Conservation (phyloP, 1,140 invertebrate species). For the Ips typographus region DNA sequence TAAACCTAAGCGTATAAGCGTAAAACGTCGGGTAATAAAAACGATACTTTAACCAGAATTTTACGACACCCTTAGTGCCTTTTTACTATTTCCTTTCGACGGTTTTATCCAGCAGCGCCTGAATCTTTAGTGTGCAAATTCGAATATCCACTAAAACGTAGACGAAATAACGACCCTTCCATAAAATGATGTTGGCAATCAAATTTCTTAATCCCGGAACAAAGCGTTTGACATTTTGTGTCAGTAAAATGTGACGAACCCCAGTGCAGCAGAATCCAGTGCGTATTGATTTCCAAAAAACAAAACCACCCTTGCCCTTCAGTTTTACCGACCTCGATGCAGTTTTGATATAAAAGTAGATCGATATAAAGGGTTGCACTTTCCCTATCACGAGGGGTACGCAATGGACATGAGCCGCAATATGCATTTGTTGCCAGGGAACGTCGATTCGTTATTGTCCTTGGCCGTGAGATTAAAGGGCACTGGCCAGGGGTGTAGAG, state of each 20-base stretch:
- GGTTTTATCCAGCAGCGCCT: slow-evolving; percentile 41
- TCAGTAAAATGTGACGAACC: no score
- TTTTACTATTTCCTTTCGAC: slow-evolving; percentile 44
- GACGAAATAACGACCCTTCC: slow-evolving; percentile 38
- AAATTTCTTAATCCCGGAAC: slow-evolving; percentile 10
- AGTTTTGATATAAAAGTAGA: slow-evolving; percentile 14
- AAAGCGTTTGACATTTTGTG: no score
- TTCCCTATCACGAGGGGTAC: slow-evolving; percentile 13
- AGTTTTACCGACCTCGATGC: background rate
- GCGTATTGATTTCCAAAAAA: slow-evolving; percentile 8
- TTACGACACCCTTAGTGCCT: slow-evolving; percentile 44
- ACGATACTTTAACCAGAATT: slow-evolving; percentile 42
- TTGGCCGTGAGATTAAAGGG: slow-evolving; percentile 26
- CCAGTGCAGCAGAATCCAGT: no score
- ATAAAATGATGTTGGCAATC: slow-evolving; percentile 41
- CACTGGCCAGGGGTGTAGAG: slow-evolving; percentile 7
- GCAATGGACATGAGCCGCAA: slow-evolving; percentile 5
- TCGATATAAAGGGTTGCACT: slow-evolving; percentile 27
- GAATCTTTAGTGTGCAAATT: slow-evolving; percentile 42
- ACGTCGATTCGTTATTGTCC: slow-evolving; percentile 11
- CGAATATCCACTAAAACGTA: slow-evolving; percentile 36
- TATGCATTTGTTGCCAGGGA: slow-evolving; percentile 27
- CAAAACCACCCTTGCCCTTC: slow-evolving; percentile 14
- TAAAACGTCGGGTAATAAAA: slow-evolving; percentile 41
- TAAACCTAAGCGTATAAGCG: slow-evolving; percentile 35